Percentiles rank a stretch among this genome's conserved stretches.
Conservation (phyloP, 2,888 invertebrate species). For the Lasioglossum leucozonium region DNA sequence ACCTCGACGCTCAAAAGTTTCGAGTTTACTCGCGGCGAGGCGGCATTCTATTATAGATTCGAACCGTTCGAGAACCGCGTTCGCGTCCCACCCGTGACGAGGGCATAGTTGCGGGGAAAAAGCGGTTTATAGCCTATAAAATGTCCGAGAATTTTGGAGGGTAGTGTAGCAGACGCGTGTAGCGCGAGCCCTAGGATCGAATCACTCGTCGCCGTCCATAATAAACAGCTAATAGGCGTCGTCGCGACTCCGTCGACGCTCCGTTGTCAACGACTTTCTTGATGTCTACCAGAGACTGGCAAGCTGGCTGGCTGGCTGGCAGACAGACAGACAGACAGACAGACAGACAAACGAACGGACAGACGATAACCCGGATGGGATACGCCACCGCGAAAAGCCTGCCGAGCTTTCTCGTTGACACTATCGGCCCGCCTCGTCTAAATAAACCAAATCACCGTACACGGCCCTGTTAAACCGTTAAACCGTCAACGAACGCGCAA, state of each 20-base stretch:
- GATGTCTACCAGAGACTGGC: constrained; percentile 47
- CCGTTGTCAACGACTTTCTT: constrained; percentile 58
- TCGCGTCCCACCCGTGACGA: not conserved
- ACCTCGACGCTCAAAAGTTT: constrained; percentile 4
- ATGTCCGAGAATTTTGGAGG: not conserved
- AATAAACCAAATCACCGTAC: constrained; percentile 48
- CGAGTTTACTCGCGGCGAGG: not conserved
- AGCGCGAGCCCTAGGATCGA: constrained; percentile 60
- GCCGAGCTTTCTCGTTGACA: constrained; percentile 63
- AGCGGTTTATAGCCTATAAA: not conserved
- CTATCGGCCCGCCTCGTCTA: constrained; percentile 25
- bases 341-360: constrained; percentile 28
- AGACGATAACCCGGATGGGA: constrained; percentile 34
- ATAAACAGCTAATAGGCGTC: constrained; percentile 74
- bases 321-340: not conserved
- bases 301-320: not conserved
- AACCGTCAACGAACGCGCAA: not conserved
- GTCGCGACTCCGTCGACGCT: constrained; percentile 64
- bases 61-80: not conserved
- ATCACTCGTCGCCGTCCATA: constrained; percentile 69
- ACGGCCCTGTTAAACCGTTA: constrained; percentile 31
- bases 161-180: not conserved
- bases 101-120: not conserved
- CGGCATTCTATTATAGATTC: not conserved
- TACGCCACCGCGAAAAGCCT: constrained; percentile 53